Percentiles rank a stretch among this genome's conserved stretches.
These are phyloP conservation scores for Bombus waltoni DNA, from an alignment of 1,140 invertebrate genomes.

Conservation along the genomic window DNA sequence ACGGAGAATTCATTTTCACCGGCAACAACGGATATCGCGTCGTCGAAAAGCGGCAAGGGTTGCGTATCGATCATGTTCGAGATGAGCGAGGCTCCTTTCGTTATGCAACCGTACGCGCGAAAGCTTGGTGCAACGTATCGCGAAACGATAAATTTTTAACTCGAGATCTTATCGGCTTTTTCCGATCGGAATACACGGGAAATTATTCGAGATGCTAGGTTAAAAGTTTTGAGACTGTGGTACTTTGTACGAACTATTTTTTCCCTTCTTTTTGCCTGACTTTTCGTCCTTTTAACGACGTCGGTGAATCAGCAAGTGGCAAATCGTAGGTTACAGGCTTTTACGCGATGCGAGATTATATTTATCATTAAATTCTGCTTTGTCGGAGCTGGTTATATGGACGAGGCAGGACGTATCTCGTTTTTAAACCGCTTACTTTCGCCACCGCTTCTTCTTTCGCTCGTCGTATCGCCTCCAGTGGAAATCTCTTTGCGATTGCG, in stretches of 20 bases:
- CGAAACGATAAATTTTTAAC: not conserved
- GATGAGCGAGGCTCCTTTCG: not conserved
- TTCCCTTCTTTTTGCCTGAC: too few species aligned
- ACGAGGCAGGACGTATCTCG: not conserved
- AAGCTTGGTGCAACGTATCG: not conserved
- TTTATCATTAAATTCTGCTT: too few species aligned
- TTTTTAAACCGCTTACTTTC: not conserved
- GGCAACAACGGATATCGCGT: constrained; percentile 3
- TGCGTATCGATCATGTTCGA: constrained; percentile 14
- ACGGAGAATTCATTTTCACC: constrained; percentile 12
- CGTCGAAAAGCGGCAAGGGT: too few species aligned
- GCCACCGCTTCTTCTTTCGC: not conserved
- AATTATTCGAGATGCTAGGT: not conserved
- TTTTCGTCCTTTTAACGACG: too few species aligned
- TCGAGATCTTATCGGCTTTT: not conserved
- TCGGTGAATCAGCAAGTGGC: too few species aligned
- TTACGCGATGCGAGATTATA: too few species aligned
- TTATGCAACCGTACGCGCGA: not conserved
- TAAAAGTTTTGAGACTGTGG: not conserved
- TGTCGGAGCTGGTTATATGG: not conserved
- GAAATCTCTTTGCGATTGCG: not conserved
- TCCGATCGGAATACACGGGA: not conserved
- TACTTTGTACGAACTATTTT: too few species aligned
- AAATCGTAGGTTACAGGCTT: too few species aligned
- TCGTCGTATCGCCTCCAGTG: too few species aligned